Percentiles rank a stretch among this genome's conserved stretches.
phyloP scores from a whole-genome alignment of 2,113 vertebrate genomes.

The Panurus biarmicus region DNA sequence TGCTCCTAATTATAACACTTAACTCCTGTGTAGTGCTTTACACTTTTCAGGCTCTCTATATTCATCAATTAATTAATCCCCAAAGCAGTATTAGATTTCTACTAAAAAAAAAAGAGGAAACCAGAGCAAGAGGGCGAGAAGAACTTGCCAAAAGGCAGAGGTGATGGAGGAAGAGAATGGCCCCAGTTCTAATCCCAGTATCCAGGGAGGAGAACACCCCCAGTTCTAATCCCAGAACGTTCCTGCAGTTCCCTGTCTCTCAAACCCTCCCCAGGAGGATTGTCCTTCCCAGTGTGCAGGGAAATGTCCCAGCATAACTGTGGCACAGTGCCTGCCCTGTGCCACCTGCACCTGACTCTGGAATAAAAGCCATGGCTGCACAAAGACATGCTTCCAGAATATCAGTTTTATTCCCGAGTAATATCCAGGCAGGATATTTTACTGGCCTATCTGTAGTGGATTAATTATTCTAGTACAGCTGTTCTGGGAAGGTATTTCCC shows the following conservation, averaged over 20 bases:
- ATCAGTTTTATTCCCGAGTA: not conserved
- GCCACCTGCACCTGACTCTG: not conserved
- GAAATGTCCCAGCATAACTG: not conserved
- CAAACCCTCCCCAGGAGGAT: not conserved
- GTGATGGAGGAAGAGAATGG: not conserved
- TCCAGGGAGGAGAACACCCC: not conserved
- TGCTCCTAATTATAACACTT: constrained; percentile 50
- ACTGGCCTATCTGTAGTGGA: not conserved
- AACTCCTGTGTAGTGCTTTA: constrained; percentile 40
- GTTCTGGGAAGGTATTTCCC: constrained; percentile 34
- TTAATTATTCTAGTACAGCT: constrained; percentile 24
- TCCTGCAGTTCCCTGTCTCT: not conserved
- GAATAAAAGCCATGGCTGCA: not conserved
- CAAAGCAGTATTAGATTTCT: not conserved
- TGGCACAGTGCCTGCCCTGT: not conserved
- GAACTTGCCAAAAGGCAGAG: not conserved
- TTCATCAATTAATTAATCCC: constrained; percentile 36
- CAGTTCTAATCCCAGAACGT: not conserved
- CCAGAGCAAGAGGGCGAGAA: not conserved
- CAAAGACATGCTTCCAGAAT: not conserved
- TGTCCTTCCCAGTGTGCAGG: not conserved
- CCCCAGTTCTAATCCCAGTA: not conserved
- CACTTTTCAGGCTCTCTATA: constrained; percentile 25
- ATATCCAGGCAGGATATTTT: not conserved
- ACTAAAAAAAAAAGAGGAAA: not conserved